Percentiles rank a stretch among this genome's conserved stretches.
Evolutionary conservation across 2,113 vertebrate genomes (phyloP).

Genomic region (Crotalus horridus): DNA sequence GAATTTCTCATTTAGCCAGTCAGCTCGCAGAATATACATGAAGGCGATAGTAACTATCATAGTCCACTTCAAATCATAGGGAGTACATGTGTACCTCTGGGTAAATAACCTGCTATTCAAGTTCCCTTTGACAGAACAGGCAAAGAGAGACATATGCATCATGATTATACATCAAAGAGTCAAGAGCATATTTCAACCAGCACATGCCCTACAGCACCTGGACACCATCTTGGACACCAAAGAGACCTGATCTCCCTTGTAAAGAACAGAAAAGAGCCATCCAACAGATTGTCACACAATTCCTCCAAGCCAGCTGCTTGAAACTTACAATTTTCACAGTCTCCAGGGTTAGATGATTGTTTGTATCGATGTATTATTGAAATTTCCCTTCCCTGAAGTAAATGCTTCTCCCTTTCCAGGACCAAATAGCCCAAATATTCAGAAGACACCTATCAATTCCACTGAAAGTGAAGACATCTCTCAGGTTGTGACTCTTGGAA

Average conservation of each 20-base stretch:
- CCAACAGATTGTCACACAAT: not conserved
- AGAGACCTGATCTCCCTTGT: not conserved
- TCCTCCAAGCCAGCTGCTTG: not conserved
- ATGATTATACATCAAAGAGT: not conserved
- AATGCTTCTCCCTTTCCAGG: not conserved
- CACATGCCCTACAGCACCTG: not conserved
- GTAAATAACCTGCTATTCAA: not conserved
- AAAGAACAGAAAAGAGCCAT: not conserved
- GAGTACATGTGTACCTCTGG: not conserved
- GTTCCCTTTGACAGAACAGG: not conserved
- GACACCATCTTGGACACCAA: not conserved
- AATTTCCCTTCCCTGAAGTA: not conserved
- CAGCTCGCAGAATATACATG: not conserved
- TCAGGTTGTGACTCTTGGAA: not conserved
- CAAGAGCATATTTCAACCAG: not conserved
- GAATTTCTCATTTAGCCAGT: not conserved
- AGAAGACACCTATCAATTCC: not conserved
- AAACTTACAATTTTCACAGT: not conserved
- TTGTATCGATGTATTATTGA: not conserved
- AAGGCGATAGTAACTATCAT: not conserved
- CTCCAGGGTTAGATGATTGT: not conserved
- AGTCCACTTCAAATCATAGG: not conserved
- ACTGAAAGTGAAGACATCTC: not conserved
- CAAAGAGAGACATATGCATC: not conserved
- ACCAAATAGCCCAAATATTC: not conserved